phyloP scores from a whole-genome alignment of 2,797 vertebrate species.

The Mormyrus proboscirostris region DNA sequence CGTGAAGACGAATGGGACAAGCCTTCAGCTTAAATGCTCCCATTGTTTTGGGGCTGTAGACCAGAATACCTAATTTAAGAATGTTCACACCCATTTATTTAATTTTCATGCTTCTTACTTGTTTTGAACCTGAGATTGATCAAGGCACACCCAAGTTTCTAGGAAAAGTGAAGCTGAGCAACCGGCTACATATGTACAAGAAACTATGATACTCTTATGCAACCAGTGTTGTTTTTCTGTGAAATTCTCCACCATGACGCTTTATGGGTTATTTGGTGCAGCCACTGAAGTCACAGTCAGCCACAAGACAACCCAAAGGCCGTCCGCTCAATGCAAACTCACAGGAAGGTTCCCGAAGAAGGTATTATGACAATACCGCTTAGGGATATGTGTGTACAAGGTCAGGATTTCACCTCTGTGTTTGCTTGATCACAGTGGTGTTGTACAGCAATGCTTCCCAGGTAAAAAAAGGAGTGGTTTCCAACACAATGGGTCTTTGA shows the following conservation, averaged over 20 bases:
- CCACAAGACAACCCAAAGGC: not conserved
- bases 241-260: not conserved
- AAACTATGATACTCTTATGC: not conserved
- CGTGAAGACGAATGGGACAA: not conserved
- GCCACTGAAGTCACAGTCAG: not conserved
- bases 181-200: not conserved
- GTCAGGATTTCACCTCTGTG: not conserved
- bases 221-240: not conserved
- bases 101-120: not conserved
- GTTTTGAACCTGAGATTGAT: not conserved
- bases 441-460: slow-evolving; percentile 40
- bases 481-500: slow-evolving; percentile 48
- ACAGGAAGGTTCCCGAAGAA: not conserved
- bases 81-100: not conserved
- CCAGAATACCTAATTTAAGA: not conserved
- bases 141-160: not conserved
- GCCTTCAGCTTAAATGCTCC: not conserved
- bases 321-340: slow-evolving; percentile 23
- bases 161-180: not conserved
- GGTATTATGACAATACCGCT: not conserved
- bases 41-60: not conserved
- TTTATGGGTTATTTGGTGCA: not conserved
- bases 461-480: slow-evolving; percentile 25
- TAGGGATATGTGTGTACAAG: not conserved
- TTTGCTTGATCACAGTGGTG: not conserved